Evolutionary conservation across 2,113 vertebrate genomes (phyloP).

Genomic region (Noturus placidus): DNA sequence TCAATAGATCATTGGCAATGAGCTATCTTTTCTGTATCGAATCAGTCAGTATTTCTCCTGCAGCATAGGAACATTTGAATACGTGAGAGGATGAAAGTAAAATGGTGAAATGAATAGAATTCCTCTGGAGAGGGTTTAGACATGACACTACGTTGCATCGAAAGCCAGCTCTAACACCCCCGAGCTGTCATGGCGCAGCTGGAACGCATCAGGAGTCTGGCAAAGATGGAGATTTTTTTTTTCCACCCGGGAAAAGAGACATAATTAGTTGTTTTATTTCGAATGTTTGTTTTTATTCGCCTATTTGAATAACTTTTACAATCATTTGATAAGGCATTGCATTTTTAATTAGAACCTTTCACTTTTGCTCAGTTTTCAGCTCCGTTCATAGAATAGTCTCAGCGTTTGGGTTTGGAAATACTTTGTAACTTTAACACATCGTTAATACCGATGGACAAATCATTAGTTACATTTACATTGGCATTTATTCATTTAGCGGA

Average conservation of each 20-base stretch:
- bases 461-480: background rate
- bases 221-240: background rate
- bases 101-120: background rate
- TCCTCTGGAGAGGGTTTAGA: constrained; percentile 3
- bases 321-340: background rate
- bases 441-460: background rate
- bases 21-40: background rate
- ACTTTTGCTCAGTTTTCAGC: background rate
- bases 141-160: background rate
- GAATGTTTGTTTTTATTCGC: background rate
- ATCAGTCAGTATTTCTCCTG: background rate
- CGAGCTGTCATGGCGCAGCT: background rate
- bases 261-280: background rate
- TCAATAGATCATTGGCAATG: background rate
- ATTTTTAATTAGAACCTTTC: background rate
- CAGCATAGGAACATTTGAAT: background rate
- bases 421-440: too few species aligned
- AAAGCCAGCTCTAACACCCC: background rate
- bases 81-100: background rate
- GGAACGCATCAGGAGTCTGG: background rate
- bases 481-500: too few species aligned
- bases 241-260: background rate
- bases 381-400: background rate
- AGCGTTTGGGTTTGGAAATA: background rate
- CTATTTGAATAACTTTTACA: background rate